A percentile compares a stretch with the other conserved stretches of the same genome.
Conservation (phyloP, 2,797 vertebrate species). For the Poliocrania exsul region DNA sequence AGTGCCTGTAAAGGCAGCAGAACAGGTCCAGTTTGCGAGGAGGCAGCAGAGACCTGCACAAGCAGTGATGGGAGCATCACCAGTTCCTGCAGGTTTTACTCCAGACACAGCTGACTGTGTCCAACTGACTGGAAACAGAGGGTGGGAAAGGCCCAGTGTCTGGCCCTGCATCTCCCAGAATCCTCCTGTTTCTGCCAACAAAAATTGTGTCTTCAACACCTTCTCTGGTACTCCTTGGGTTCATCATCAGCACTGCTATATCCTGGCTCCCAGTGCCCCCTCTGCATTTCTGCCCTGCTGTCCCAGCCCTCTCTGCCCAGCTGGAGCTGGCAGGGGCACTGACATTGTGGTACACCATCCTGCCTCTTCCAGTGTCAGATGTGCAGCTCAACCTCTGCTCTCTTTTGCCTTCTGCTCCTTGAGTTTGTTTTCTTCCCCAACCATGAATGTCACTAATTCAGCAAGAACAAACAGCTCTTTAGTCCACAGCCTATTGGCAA, state of each 20-base stretch:
- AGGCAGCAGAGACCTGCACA: background rate
- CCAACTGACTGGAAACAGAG: background rate
- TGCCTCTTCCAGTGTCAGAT: background rate
- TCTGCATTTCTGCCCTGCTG: background rate
- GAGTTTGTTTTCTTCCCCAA: background rate
- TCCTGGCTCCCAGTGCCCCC: background rate
- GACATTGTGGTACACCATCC: fast-evolving
- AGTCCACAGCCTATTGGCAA: background rate
- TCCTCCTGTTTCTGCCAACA: background rate
- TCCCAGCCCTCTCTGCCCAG: background rate
- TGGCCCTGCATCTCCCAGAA: background rate
- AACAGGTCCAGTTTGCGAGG: no score
- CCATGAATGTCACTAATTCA: background rate
- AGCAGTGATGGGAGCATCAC: background rate
- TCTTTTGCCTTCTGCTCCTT: background rate
- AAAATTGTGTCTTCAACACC: background rate
- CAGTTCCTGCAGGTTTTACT: fast-evolving
- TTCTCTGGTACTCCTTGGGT: background rate
- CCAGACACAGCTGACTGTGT: background rate
- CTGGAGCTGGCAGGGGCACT: background rate
- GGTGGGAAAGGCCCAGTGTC: background rate
- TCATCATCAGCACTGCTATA: background rate
- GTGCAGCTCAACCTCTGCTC: background rate
- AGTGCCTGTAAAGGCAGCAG: background rate
- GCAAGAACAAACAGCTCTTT: background rate